Base-by-base conservation (phyloP, 2,888 invertebrate genomes). In the Galeopsomyia nigrocyanea region DNA sequence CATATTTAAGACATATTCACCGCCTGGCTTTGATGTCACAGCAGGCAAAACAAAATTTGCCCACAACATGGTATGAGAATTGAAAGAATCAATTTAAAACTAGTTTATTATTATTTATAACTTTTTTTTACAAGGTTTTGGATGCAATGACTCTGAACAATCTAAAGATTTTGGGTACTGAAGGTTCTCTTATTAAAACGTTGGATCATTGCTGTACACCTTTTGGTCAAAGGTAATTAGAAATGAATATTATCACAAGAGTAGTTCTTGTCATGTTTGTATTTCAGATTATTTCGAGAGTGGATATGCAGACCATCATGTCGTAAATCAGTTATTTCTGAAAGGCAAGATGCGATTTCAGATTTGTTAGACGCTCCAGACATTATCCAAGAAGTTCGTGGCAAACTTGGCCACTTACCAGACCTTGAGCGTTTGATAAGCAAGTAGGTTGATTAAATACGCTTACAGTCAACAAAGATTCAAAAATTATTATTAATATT, bases 241-340 rank as follows among this genome's bases (percentile, higher is more conserved):
- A 50, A 46, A 49, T n/a, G n/a, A 46, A 57, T 60, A 55, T 13
- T 0, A 7, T 31, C 3, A 31, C n/a, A 31, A 61, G 53, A 57
- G 70, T 50, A 19, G 1, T 60, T 64, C 49, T 66, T n/a, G 57
- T 16, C 7, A 39, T n/a, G 16, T 49, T n/a, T 10, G 5, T 55
- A 14, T 67, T 53, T 21, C 17, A 93, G 98, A 79, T 88, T 97
- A 73, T 88, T 99, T 7, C 92, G 94, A 77, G 92, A 96, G 81
- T 99, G 98, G 98, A 89, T 99, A 14, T 98, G 98, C 82, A 91
- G 94, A 3, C 99, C 99, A 0, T 91, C 96, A 68, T 97, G 96
- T 84, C 91, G 92, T 76, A 87, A 93, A 46, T 82, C 88, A 0
- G 89, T 91, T 9, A 96, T 99, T 73, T 88, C 89, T 39, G 90